Evolutionary conservation across 2,113 vertebrate species (phyloP).

Genomic region (Phyllopteryx taeniolatus): DNA sequence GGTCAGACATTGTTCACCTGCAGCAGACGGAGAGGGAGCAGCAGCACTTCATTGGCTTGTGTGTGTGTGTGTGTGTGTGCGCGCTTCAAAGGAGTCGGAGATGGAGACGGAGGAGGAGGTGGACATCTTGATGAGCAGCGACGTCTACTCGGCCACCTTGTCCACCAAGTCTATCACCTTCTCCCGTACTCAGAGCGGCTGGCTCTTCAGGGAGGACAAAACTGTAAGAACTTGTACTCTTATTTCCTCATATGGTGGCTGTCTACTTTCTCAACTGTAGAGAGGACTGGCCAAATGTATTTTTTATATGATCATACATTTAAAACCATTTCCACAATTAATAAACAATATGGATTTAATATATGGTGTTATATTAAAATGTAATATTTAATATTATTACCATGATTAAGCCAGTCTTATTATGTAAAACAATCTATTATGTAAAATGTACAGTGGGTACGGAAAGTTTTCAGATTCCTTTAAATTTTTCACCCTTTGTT

Average conservation of each 20-base stretch:
- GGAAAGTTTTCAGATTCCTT: too few species aligned
- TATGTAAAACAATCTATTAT: too few species aligned
- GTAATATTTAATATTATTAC: too few species aligned
- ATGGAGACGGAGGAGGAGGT: slow-evolving; percentile 99
- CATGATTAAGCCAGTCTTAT: too few species aligned
- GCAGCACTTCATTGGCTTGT: background rate
- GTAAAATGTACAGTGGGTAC: too few species aligned
- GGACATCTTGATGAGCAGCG: slow-evolving; percentile 99
- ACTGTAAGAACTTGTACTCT: slow-evolving; percentile 74
- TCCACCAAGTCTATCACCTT: slow-evolving; percentile 99
- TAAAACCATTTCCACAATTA: too few species aligned
- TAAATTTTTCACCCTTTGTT: too few species aligned
- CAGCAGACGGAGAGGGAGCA: background rate
- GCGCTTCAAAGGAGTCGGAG: slow-evolving; percentile 85
- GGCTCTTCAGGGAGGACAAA: slow-evolving; percentile 98
- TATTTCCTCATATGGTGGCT: background rate
- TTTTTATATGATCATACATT: too few species aligned
- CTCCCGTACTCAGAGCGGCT: slow-evolving; percentile 92
- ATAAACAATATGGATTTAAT: too few species aligned
- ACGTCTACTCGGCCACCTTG: slow-evolving; percentile 96
- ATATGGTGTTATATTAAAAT: too few species aligned
- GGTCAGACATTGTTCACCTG: slow-evolving; percentile 66
- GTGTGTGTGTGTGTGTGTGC: background rate
- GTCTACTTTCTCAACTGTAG: background rate
- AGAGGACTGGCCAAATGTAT: background rate